phyloP scores from a whole-genome alignment of 53 echinoderm and acorn worm species.

The Arbacia lixula region DNA sequence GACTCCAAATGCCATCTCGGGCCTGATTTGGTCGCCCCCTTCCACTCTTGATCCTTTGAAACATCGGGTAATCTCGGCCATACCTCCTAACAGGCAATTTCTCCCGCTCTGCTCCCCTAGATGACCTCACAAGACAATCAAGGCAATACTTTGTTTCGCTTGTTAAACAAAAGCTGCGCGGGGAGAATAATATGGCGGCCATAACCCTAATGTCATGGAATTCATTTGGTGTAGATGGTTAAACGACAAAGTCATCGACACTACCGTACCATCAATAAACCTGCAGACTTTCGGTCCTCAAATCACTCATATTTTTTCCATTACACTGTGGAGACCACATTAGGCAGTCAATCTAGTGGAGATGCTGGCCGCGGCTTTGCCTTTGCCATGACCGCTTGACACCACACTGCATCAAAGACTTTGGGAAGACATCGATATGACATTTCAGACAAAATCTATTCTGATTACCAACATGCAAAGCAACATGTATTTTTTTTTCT shows the following conservation, averaged over 20 bases:
- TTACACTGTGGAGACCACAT: conserved; percentile 20
- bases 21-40: conserved; percentile 24
- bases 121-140: conserved; percentile 47
- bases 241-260: conserved; percentile 50
- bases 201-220: conserved; percentile 51
- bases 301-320: conserved; percentile 42
- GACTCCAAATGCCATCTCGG: conserved; percentile 38
- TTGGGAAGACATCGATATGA: conserved; percentile 19
- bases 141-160: conserved; percentile 9
- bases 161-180: conserved; percentile 21
- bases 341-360: conserved; percentile 4
- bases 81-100: conserved; percentile 49
- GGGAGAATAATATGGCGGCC: conserved; percentile 20
- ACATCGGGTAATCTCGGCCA: conserved; percentile 42
- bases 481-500: no score
- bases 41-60: conserved; percentile 46
- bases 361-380: conserved; percentile 12
- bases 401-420: conserved; percentile 32
- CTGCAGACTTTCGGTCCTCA: conserved; percentile 27
- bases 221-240: conserved; percentile 48
- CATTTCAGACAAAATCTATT: no score
- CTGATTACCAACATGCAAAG: no score
- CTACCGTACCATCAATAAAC: conserved; percentile 28
- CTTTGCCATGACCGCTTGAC: conserved; percentile 29
- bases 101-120: conserved; percentile 11